Evolutionary conservation across 2,797 vertebrate genomes (phyloP).

Genomic region (Onychomys leucogaster): DNA sequence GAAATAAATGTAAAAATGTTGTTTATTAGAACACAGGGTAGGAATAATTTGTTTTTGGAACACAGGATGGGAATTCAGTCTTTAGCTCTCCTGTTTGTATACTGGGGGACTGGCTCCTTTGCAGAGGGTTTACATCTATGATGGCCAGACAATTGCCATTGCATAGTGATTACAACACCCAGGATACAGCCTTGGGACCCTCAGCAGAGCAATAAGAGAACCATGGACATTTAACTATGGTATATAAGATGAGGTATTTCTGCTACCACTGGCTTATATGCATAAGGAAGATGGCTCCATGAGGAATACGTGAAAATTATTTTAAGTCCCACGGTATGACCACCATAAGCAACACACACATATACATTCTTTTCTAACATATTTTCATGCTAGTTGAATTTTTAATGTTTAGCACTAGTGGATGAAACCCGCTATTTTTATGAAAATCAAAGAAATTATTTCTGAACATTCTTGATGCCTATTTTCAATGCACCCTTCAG

Average conservation of each 20-base stretch:
- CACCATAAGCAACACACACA: neutral
- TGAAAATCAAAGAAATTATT: constrained; percentile 41
- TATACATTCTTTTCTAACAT: neutral
- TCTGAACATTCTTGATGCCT: neutral
- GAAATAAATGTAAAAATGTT: too few species aligned
- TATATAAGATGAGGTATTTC: neutral
- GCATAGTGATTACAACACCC: neutral
- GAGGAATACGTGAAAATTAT: neutral
- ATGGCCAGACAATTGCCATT: neutral
- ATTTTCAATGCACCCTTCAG: constrained; percentile 43
- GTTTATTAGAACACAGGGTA: neutral
- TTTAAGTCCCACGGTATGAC: neutral
- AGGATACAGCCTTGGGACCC: neutral
- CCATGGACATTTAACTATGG: neutral
- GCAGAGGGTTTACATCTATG: neutral
- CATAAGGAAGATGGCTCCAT: neutral
- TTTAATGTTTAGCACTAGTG: neutral
- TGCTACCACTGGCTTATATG: neutral
- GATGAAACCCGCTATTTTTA: neutral
- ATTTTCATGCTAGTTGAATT: neutral
- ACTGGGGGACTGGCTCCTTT: neutral
- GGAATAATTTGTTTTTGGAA: neutral
- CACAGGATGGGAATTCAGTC: neutral
- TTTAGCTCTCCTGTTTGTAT: neutral
- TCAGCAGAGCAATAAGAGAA: neutral